These are phyloP conservation scores for Peromyscus melanophrys DNA, from an alignment of 2,797 vertebrate species.

Conservation along the genomic window DNA sequence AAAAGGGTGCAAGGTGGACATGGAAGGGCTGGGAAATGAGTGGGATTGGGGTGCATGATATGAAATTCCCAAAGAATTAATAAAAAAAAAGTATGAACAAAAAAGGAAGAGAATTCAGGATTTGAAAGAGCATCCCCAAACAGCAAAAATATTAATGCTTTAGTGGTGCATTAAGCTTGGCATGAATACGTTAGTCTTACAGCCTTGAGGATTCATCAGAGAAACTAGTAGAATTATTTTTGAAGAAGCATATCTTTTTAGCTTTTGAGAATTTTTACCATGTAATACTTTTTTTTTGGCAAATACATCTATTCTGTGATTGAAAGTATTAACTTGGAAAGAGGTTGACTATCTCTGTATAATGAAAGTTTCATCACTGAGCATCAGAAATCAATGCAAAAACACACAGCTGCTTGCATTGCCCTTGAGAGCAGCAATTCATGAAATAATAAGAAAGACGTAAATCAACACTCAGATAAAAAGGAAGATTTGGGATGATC, in stretches of 20 bases:
- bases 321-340: constrained; percentile 52
- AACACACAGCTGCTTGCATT: neutral
- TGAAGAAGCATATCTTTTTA: neutral
- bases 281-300: neutral
- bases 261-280: neutral
- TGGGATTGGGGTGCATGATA: neutral
- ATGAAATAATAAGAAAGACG: neutral
- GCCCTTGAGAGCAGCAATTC: neutral
- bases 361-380: constrained; percentile 1
- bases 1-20: neutral
- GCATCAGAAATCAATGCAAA: neutral
- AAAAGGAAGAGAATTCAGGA: neutral
- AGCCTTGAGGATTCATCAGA: neutral
- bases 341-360: neutral
- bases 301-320: constrained; percentile 18
- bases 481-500: constrained; percentile 40
- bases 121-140: neutral
- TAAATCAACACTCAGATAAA: constrained; percentile 17
- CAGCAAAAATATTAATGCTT: neutral
- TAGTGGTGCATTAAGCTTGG: neutral
- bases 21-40: neutral
- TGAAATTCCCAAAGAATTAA: neutral
- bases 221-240: neutral
- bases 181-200: neutral
- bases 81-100: neutral